Percentiles rank a stretch among this genome's conserved stretches.
phyloP scores from a whole-genome alignment of 2,797 vertebrate species.

The Discoglossus pictus region DNA sequence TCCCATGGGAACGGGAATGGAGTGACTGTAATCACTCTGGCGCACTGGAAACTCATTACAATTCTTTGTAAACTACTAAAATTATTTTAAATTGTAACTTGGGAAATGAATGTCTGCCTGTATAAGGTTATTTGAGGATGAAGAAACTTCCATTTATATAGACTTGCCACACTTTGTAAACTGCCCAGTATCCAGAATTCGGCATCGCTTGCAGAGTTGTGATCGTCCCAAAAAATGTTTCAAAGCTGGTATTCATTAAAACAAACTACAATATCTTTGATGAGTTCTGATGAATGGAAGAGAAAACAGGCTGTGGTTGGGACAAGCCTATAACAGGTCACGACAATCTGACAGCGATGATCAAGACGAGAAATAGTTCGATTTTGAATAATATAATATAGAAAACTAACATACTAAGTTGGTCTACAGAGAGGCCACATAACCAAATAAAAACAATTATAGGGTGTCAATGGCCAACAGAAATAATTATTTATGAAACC shows the following conservation, averaged over 20 bases:
- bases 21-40: constrained; percentile 10
- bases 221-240: constrained; percentile 5
- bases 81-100: constrained; percentile 26
- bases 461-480: too few species aligned
- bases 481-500: too few species aligned
- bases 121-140: constrained; percentile 33
- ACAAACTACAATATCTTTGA: constrained; percentile 16
- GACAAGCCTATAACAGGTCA: constrained; percentile 19
- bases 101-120: constrained; percentile 7
- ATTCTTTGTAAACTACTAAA: constrained; percentile 33
- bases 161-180: constrained; percentile 24
- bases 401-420: too few species aligned
- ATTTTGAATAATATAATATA: too few species aligned
- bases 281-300: constrained; percentile 24
- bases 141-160: constrained; percentile 17
- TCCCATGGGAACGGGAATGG: too few species aligned
- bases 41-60: constrained; percentile 38
- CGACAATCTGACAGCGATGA: constrained; percentile 24
- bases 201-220: too few species aligned
- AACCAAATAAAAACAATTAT: too few species aligned
- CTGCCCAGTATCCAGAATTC: constrained; percentile 17
- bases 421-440: too few species aligned
- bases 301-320: constrained; percentile 22
- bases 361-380: too few species aligned
- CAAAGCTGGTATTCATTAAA: constrained; percentile 26